A percentile compares a stretch with the other conserved stretches of the same genome.
These are phyloP conservation scores for Diplodus puntazzo DNA, from an alignment of 2,797 vertebrate species.

Conservation along the genomic window DNA sequence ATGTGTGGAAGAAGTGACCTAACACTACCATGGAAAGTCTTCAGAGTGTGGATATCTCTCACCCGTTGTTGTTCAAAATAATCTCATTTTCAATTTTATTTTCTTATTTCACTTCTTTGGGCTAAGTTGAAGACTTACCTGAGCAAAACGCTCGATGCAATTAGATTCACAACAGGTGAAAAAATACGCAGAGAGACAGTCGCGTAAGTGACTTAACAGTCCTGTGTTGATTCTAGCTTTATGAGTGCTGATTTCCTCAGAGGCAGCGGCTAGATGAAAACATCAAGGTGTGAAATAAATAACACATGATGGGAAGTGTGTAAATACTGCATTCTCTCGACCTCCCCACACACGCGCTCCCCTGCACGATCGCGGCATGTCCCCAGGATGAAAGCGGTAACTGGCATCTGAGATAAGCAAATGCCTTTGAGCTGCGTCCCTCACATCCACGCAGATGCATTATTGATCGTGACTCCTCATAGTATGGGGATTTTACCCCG, in stretches of 20 bases:
- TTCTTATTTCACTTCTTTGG: slow-evolving; percentile 34
- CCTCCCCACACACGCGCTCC: slow-evolving; percentile 58
- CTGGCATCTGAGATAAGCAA: slow-evolving; percentile 88
- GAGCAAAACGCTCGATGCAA: slow-evolving; percentile 23
- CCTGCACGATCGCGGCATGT: slow-evolving; percentile 68
- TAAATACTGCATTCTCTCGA: slow-evolving; percentile 78
- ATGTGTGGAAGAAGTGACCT: background rate
- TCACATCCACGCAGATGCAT: slow-evolving; percentile 85
- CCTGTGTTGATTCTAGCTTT: slow-evolving; percentile 68
- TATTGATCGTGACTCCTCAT: slow-evolving; percentile 85
- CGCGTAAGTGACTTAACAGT: slow-evolving; percentile 65
- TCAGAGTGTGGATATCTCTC: background rate
- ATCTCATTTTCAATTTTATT: slow-evolving; percentile 6
- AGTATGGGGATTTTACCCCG: slow-evolving; percentile 73
- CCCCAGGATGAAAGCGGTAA: slow-evolving; percentile 85
- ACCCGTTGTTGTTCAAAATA: slow-evolving; percentile 12
- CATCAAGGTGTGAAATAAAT: slow-evolving; percentile 83
- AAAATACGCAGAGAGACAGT: slow-evolving; percentile 29
- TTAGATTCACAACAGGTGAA: slow-evolving; percentile 50
- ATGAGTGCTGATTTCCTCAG: slow-evolving; percentile 70
- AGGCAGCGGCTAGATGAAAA: slow-evolving; percentile 76
- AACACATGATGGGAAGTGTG: slow-evolving; percentile 80
- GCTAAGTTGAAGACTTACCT: slow-evolving; percentile 20
- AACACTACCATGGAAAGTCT: background rate
- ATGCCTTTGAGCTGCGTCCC: slow-evolving; percentile 83